Evolutionary conservation across 2,797 vertebrate genomes (phyloP).

Genomic region (Molothrus ater): DNA sequence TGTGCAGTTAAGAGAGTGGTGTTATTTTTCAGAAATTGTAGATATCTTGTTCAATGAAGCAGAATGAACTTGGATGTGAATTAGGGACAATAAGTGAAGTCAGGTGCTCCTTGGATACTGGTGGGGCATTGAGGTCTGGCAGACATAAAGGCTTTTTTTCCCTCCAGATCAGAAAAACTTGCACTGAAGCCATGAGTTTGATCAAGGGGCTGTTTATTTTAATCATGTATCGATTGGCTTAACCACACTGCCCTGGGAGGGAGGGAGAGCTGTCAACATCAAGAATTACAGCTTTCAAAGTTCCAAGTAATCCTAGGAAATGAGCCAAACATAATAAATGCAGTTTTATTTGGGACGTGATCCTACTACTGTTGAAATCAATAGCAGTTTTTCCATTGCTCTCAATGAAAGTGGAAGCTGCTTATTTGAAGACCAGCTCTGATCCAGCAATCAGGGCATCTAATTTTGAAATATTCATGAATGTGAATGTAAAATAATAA

Average conservation of each 20-base stretch:
- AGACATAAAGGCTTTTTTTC: neutral
- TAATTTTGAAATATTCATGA: constrained; percentile 19
- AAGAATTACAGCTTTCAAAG: constrained; percentile 50
- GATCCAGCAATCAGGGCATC: neutral
- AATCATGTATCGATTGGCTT: constrained; percentile 50
- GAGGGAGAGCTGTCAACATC: constrained; percentile 38
- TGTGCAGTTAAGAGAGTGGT: neutral
- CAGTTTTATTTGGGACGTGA: constrained; percentile 32
- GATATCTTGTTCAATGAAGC: neutral
- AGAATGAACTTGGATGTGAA: neutral
- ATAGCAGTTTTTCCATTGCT: constrained; percentile 25
- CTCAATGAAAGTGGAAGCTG: neutral
- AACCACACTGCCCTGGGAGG: constrained; percentile 20
- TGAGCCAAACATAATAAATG: constrained; percentile 54
- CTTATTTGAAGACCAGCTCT: constrained; percentile 14
- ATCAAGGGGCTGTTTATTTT: constrained; percentile 61
- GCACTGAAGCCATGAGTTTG: constrained; percentile 25
- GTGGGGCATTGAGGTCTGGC: neutral
- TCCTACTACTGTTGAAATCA: constrained; percentile 53
- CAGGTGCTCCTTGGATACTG: constrained; percentile 1
- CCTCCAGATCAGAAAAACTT: neutral
- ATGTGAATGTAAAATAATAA: neutral
- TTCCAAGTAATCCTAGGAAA: constrained; percentile 58
- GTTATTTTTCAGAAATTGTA: neutral
- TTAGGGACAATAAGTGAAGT: neutral